These are phyloP conservation scores for Sylvia borin DNA, from an alignment of 2,797 vertebrate genomes.

Conservation along the genomic window DNA sequence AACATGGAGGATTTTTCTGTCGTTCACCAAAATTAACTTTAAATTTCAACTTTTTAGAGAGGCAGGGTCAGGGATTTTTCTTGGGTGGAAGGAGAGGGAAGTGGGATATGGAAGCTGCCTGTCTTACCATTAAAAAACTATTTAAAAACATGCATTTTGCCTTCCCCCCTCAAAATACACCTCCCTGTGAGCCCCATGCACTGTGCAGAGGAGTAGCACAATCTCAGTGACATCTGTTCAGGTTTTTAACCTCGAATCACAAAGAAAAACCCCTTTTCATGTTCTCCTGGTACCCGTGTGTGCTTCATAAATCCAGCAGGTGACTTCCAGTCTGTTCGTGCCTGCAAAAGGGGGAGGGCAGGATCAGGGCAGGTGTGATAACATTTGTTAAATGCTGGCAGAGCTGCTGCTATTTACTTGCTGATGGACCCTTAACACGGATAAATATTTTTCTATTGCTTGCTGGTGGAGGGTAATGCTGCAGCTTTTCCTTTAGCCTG, in stretches of 20 bases:
- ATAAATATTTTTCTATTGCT: neutral
- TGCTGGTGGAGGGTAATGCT: neutral
- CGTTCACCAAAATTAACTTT: neutral
- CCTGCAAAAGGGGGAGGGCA: neutral
- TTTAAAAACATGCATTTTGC: neutral
- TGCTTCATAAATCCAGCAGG: neutral
- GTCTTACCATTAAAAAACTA: neutral
- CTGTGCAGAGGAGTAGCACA: neutral
- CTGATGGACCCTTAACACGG: neutral
- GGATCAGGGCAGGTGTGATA: neutral
- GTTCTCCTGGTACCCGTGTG: neutral
- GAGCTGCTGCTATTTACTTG: neutral
- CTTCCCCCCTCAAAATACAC: neutral
- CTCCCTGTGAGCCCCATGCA: neutral
- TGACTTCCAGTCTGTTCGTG: neutral
- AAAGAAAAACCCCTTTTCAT: neutral
- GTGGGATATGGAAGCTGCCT: neutral
- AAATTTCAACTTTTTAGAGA: neutral
- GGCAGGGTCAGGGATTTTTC: neutral
- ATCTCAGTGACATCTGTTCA: neutral
- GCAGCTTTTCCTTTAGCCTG: neutral
- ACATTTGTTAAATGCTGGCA: neutral
- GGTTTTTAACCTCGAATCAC: neutral
- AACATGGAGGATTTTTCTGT: neutral
- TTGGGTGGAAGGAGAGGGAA: neutral